Conservation (phyloP, 1,140 invertebrate genomes). For the Anoplolepis gracilipes region DNA sequence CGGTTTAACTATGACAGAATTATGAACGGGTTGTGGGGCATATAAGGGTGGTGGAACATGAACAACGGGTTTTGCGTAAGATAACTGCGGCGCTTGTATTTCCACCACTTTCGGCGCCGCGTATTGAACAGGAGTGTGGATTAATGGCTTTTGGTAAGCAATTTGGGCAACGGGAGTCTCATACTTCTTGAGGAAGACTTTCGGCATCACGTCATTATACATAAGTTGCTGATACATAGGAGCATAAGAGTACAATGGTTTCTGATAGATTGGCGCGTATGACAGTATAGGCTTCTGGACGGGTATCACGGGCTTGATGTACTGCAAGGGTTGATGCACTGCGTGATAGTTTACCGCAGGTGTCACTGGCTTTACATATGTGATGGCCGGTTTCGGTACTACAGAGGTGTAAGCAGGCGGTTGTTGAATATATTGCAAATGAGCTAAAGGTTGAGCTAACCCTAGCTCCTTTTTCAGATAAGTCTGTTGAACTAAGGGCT, state of each 20-base stretch:
- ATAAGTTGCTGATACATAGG: slow-evolving; percentile 69
- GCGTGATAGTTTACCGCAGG: slow-evolving; percentile 59
- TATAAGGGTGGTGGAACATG: slow-evolving; percentile 64
- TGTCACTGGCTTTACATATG: slow-evolving; percentile 71
- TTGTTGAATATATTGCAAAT: slow-evolving; percentile 68
- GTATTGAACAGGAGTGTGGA: slow-evolving; percentile 58
- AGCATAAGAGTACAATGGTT: slow-evolving; percentile 65
- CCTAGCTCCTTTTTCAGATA: slow-evolving; percentile 69
- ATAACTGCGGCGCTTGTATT: slow-evolving; percentile 69
- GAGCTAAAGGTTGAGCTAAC: slow-evolving; percentile 36
- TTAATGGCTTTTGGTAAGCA: slow-evolving; percentile 66
- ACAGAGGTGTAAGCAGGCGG: slow-evolving; percentile 57
- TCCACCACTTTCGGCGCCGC: slow-evolving; percentile 64
- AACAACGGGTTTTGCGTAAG: slow-evolving; percentile 72
- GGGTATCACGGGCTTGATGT: slow-evolving; percentile 41
- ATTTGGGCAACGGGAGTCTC: slow-evolving; percentile 39
- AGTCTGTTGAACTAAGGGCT: slow-evolving; percentile 64
- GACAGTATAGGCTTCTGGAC: slow-evolving; percentile 74
- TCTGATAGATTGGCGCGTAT: slow-evolving; percentile 74
- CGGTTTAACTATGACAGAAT: slow-evolving; percentile 61
- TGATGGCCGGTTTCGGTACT: slow-evolving; percentile 65
- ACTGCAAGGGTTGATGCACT: slow-evolving; percentile 26
- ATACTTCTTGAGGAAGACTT: slow-evolving; percentile 61
- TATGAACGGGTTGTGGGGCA: slow-evolving; percentile 50
- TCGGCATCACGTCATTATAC: slow-evolving; percentile 54